Percentiles rank a stretch among this genome's conserved stretches.
These are phyloP conservation scores for Dendroctonus ponderosae DNA, from an alignment of 1,140 invertebrate species.

Conservation along the genomic window DNA sequence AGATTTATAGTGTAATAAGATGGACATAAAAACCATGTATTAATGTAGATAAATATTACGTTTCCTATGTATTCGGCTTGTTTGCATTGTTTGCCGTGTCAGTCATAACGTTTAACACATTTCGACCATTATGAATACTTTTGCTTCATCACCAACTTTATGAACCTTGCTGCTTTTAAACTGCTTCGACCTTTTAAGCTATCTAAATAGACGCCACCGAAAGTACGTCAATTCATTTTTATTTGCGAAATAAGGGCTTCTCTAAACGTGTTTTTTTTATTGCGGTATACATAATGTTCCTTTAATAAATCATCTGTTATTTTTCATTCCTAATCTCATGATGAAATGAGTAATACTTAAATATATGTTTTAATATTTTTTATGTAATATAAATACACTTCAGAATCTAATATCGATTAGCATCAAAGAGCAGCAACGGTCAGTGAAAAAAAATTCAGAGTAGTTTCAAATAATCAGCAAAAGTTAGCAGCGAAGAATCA, in stretches of 20 bases:
- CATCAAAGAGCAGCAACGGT: too few relatives aligned
- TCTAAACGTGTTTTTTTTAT: conserved; percentile 15
- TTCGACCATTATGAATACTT: background rate
- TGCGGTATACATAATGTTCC: conserved; percentile 3
- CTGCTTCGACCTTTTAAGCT: background rate
- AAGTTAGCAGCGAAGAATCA: too few relatives aligned
- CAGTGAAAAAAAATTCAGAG: too few relatives aligned
- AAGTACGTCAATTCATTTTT: conserved; percentile 2
- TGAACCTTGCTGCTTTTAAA: background rate
- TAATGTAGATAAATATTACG: conserved; percentile 13
- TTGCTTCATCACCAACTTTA: too few relatives aligned
- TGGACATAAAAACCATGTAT: conserved; percentile 11
- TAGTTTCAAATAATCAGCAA: too few relatives aligned
- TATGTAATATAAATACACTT: too few relatives aligned
- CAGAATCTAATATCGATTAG: too few relatives aligned
- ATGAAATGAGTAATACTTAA: conserved; percentile 15
- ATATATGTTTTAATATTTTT: too few relatives aligned
- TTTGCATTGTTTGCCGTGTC: background rate
- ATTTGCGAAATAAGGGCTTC: background rate
- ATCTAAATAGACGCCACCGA: background rate
- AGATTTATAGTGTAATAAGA: conserved; percentile 32
- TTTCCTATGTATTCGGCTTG: conserved; percentile 3
- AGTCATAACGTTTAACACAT: background rate
- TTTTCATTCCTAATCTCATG: conserved; percentile 18
- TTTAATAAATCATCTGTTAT: conserved; percentile 24